Percentiles rank a stretch among this genome's conserved stretches.
Evolutionary conservation across 2,113 vertebrate species (phyloP).

Genomic region (Seriola dumerili): DNA sequence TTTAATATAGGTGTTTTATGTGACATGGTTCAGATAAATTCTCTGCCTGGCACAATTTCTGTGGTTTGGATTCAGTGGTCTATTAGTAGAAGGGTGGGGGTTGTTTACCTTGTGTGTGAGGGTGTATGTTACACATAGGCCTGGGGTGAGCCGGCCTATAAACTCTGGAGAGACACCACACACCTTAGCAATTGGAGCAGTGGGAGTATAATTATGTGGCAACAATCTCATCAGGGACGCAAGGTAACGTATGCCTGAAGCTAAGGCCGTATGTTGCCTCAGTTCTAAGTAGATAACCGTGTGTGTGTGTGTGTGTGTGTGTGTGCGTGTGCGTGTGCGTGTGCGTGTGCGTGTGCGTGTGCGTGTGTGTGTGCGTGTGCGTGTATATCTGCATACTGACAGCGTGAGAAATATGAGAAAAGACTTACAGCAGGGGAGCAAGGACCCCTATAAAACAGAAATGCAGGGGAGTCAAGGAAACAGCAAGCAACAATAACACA

Average conservation of each 20-base stretch:
- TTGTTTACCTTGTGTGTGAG: conserved; percentile 54
- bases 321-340: not conserved
- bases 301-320: not conserved
- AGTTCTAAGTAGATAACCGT: not conserved
- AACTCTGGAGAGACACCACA: conserved; percentile 37
- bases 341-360: not conserved
- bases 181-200: conserved; percentile 46
- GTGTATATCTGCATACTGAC: conserved; percentile 19
- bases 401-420: conserved; percentile 56
- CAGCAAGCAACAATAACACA: conserved; percentile 16
- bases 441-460: conserved; percentile 13
- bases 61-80: conserved; percentile 19
- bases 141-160: conserved; percentile 37
- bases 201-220: conserved; percentile 70
- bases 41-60: conserved; percentile 4
- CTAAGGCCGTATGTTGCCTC: not conserved
- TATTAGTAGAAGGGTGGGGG: not conserved
- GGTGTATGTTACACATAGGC: conserved; percentile 55
- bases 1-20: conserved; percentile 16
- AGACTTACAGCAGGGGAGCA: conserved; percentile 30
- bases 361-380: not conserved
- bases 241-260: conserved; percentile 55
- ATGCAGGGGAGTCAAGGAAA: conserved; percentile 32
- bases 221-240: conserved; percentile 53
- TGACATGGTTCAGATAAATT: conserved; percentile 41